Evolutionary conservation across 2,888 invertebrate genomes (phyloP).

Genomic region (Fabriciana adippe): DNA sequence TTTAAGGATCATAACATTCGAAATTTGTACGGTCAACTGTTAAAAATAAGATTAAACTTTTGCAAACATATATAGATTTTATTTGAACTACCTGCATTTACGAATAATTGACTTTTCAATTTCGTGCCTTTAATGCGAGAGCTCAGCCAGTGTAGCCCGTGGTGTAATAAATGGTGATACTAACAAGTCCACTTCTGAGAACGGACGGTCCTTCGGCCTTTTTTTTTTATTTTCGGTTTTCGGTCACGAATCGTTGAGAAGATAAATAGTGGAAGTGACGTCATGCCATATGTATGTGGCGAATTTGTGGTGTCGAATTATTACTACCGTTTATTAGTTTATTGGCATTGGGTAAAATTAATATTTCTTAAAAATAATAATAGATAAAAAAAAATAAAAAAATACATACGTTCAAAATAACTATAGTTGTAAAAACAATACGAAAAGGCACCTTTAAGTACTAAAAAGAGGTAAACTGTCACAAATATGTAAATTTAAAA

Average conservation of each 20-base stretch:
- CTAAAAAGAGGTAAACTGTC: too few species aligned
- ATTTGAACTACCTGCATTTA: slow-evolving; percentile 28
- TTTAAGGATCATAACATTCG: neutral
- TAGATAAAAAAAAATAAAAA: too few species aligned
- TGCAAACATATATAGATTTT: neutral
- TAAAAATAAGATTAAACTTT: slow-evolving; percentile 10
- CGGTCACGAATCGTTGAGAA: slow-evolving; percentile 70
- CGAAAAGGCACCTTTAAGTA: too few species aligned
- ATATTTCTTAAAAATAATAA: neutral
- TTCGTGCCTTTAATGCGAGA: slow-evolving; percentile 34
- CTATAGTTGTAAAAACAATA: too few species aligned
- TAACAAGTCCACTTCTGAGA: slow-evolving; percentile 72
- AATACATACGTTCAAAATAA: too few species aligned
- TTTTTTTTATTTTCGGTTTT: slow-evolving; percentile 47
- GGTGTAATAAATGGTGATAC: slow-evolving; percentile 76
- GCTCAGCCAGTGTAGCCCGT: slow-evolving; percentile 48
- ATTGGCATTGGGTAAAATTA: neutral
- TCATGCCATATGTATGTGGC: slow-evolving; percentile 50
- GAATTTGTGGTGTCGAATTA: slow-evolving; percentile 22
- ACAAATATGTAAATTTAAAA: too few species aligned
- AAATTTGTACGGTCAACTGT: neutral
- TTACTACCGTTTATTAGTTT: slow-evolving; percentile 8
- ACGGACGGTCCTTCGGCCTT: slow-evolving; percentile 57
- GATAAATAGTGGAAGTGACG: slow-evolving; percentile 72
- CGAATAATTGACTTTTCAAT: slow-evolving; percentile 39